Conservation (phyloP, 2,888 invertebrate genomes). For the Drosophila mulleri region DNA sequence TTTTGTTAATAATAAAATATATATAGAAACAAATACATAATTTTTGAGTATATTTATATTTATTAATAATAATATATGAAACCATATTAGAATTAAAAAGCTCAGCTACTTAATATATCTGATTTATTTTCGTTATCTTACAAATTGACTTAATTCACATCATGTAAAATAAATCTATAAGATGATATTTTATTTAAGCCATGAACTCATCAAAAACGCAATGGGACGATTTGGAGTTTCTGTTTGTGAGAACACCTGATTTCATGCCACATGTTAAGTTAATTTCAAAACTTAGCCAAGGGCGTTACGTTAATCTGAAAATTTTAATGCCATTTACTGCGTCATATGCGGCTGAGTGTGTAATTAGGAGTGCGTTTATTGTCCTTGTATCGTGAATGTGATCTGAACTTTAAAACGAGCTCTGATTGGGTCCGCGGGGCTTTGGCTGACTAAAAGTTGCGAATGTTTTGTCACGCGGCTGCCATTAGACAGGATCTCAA, state of each 20-base stretch:
- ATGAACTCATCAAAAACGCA: no score
- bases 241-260: slow-evolving; percentile 16
- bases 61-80: no score
- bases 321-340: slow-evolving; percentile 27
- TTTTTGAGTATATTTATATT: no score
- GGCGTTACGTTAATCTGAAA: slow-evolving; percentile 43
- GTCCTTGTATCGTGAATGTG: slow-evolving; percentile 18
- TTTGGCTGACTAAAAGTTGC: slow-evolving; percentile 14
- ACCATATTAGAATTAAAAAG: no score
- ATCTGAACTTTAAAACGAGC: slow-evolving; percentile 29
- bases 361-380: slow-evolving; percentile 39
- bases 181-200: neutral
- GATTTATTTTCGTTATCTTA: neutral
- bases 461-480: slow-evolving; percentile 62
- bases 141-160: neutral
- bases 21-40: no score
- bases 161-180: neutral
- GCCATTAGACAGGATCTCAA: slow-evolving; percentile 62
- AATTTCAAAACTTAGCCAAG: slow-evolving; percentile 28
- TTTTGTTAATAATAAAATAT: no score
- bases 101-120: no score
- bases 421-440: slow-evolving; percentile 38
- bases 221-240: neutral
- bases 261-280: slow-evolving; percentile 7
- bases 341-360: slow-evolving; percentile 20